Evolutionary conservation across 2,113 vertebrate genomes (phyloP), one percentile per base, ranked within the genome.

Genomic region (Chaetorhynchus papuensis): DNA sequence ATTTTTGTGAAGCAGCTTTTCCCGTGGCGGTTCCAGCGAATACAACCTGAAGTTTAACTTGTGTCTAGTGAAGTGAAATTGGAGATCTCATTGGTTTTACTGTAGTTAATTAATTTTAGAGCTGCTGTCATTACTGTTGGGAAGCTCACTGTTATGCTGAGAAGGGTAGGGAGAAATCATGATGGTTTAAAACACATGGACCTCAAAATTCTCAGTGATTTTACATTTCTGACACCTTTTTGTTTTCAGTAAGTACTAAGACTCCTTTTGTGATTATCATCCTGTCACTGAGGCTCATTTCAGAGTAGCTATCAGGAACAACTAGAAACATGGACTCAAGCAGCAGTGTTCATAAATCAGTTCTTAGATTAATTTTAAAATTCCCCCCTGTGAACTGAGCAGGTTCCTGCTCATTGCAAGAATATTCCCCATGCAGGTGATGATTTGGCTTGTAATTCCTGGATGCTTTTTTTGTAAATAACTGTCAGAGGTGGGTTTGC

Each of bases 11-110:
- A 54, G 56, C 59, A 50, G 5, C 24, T 56, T 83, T 96, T 60
- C 50, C 21, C 0, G 0, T 54, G 30, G 42, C 3, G 0, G 0
- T 80, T 80, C 39, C 15, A 42, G 17, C 30, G 19, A 42, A 45
- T 63, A 7, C 16, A 60, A 20, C 6, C 12, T 72, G 69, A 81
- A 65, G 35, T 74, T 85, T 60, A 64, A 50, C 30, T 90, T 92
- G 13, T 14, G 47, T 74, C 30, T 50, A 33, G 17, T 71, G 84
- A 68, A 60, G n/a, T 24, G 53, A 52, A 60, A 35, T 27, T 37
- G n/a, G 64, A 60, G n/a, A 64, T 57, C 19, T 93, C 21, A 22
- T 7, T 80, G 28, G 26, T 74, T 80, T 91, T 70, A 56, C 6
- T 1, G 6, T 22, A 50, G 42, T 47, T 72, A 74, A 19, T 68